A percentile compares a stretch with the other conserved stretches of the same genome.
These are phyloP conservation scores for Leptinotarsa juncta DNA, from an alignment of 2,888 invertebrate species.

Conservation along the genomic window DNA sequence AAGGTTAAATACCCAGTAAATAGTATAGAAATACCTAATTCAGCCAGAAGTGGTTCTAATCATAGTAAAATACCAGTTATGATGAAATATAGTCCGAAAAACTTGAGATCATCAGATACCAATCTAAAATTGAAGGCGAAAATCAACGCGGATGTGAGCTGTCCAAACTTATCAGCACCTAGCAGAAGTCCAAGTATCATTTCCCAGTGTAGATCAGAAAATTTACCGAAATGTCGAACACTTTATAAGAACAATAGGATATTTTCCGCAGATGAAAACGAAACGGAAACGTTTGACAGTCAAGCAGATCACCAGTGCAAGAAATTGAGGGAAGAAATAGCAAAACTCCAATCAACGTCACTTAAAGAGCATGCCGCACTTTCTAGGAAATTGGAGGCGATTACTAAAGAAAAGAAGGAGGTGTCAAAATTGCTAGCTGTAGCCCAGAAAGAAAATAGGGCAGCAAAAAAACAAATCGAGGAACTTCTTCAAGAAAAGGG, in stretches of 20 bases:
- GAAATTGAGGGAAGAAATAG: slow-evolving; percentile 56
- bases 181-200: slow-evolving; percentile 44
- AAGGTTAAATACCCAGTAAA: slow-evolving; percentile 24
- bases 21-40: not conserved
- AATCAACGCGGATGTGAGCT: slow-evolving; percentile 45
- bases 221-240: slow-evolving; percentile 40
- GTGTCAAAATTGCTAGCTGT: slow-evolving; percentile 51
- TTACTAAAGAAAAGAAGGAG: slow-evolving; percentile 58
- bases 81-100: slow-evolving; percentile 35
- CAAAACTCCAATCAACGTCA: slow-evolving; percentile 53
- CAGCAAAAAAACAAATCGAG: slow-evolving; percentile 59
- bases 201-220: slow-evolving; percentile 34
- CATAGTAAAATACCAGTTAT: slow-evolving; percentile 49
- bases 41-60: slow-evolving; percentile 24
- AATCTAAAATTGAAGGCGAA: slow-evolving; percentile 33
- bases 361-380: slow-evolving; percentile 57
- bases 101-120: slow-evolving; percentile 41
- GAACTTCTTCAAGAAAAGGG: slow-evolving; percentile 58
- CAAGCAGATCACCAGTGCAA: slow-evolving; percentile 48
- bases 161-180: slow-evolving; percentile 43
- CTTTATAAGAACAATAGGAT: slow-evolving; percentile 45
- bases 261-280: slow-evolving; percentile 33
- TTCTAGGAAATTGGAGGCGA: slow-evolving; percentile 55
- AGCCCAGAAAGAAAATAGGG: slow-evolving; percentile 58
- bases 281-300: slow-evolving; percentile 22